These are phyloP conservation scores for Cotesia congregata DNA, from an alignment of 2,888 invertebrate species.

Conservation along the genomic window DNA sequence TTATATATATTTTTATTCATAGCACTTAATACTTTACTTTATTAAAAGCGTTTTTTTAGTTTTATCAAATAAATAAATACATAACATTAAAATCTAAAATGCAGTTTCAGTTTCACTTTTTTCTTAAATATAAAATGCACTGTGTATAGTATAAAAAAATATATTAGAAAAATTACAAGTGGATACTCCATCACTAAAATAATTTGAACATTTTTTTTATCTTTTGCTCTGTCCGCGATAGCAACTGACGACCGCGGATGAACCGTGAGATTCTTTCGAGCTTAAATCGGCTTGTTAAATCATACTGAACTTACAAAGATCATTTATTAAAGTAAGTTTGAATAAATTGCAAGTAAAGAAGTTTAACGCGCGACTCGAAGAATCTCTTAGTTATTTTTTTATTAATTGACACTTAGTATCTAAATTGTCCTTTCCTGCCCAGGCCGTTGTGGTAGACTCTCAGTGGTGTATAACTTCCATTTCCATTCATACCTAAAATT, in stretches of 20 bases:
- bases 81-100: not conserved
- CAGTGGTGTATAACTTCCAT: conserved; percentile 83
- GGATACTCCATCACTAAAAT: not conserved
- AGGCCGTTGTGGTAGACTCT: conserved; percentile 86
- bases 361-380: conserved; percentile 18
- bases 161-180: not conserved
- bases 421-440: conserved; percentile 85
- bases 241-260: not conserved
- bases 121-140: not conserved
- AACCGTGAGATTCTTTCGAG: not conserved
- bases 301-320: not conserved
- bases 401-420: conserved; percentile 74
- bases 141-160: not conserved
- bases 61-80: not conserved
- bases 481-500: conserved; percentile 76
- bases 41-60: not conserved
- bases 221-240: not conserved
- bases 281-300: not conserved
- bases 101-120: not conserved
- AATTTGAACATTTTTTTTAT: not conserved
- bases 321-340: conserved; percentile 23
- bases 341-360: conserved; percentile 32
- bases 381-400: not conserved
- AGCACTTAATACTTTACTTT: not conserved
- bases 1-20: not conserved